These are phyloP conservation scores for Vireo griseus DNA, from an alignment of 2,797 vertebrate genomes.

Conservation along the genomic window DNA sequence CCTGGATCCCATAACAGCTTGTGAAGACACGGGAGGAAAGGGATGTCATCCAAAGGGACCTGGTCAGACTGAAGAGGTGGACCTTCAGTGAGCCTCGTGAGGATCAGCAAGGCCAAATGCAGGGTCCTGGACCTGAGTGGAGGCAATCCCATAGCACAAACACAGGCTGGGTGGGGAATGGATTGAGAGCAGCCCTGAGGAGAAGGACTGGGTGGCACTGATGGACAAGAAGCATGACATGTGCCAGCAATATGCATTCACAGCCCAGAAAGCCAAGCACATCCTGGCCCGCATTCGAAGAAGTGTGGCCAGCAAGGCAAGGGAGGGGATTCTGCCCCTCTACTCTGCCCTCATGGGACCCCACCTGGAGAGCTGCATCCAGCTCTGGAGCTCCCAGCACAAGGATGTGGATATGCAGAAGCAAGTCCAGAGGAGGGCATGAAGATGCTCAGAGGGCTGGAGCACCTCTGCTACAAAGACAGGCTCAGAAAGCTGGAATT, in stretches of 20 bases:
- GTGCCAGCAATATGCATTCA: neutral
- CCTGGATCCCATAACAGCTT: accelerated
- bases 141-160: neutral
- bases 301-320: neutral
- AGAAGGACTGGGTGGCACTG: neutral
- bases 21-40: neutral
- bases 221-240: neutral
- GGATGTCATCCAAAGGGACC: neutral
- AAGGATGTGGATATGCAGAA: neutral
- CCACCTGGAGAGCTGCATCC: neutral
- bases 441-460: neutral
- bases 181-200: neutral
- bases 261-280: neutral
- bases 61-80: neutral
- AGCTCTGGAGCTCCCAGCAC: neutral
- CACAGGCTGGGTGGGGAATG: neutral
- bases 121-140: neutral
- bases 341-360: neutral
- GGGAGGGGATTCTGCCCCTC: neutral
- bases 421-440: neutral
- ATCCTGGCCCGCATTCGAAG: neutral
- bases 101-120: neutral
- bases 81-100: neutral
- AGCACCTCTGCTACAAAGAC: neutral
- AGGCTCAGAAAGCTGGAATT: neutral